Base-by-base conservation (phyloP, 2,888 invertebrate species). In the Taenaris catops region DNA sequence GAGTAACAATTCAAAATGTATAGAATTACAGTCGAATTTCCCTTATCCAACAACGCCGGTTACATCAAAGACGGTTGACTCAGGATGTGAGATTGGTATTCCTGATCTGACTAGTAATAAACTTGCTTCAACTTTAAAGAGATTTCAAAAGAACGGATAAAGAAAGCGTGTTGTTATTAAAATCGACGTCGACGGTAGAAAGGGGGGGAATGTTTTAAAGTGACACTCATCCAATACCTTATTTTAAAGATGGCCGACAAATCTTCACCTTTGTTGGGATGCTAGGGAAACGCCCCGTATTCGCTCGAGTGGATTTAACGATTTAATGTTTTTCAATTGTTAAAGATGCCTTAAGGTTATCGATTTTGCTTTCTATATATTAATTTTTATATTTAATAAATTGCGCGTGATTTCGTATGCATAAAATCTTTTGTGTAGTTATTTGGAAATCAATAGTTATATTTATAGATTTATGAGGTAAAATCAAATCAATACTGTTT, bases 81-180 rank as follows among this genome's bases (percentile, higher is more conserved):
- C 79, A 81, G 84, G 84, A 84, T 81, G 76, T 74, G 67, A 76
- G 73, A 83, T 80, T 76, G 81, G 78, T 79, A 79, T 78, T 78
- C 81, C 81, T 78, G 83, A 81, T 83, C 79, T 64, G 83, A 80
- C 79, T 83, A 80, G 80, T 65, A 84, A 83, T 83, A 81, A 84
- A 83, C 68, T 78, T 72, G 68, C 69, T 64, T 61, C 61, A 67
- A 64, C 63, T 76, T 74, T 69, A 74, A 71, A 68, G 62, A 62
- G 59, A 70, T 74, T 70, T 76, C 75, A 78, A 79, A 79, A 76
- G 72, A 78, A 76, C 63, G 70, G 67, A 76, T 75, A 76, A 76
- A 76, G 71, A 72, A 68, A 66, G 57, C 63, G 55, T 67, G 74
- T 63, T 67, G 56, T 75, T 76, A 73, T 75, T 75, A 72, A 76